Base-by-base conservation (phyloP, 2,797 vertebrate species). In the Myotis pilosus region DNA sequence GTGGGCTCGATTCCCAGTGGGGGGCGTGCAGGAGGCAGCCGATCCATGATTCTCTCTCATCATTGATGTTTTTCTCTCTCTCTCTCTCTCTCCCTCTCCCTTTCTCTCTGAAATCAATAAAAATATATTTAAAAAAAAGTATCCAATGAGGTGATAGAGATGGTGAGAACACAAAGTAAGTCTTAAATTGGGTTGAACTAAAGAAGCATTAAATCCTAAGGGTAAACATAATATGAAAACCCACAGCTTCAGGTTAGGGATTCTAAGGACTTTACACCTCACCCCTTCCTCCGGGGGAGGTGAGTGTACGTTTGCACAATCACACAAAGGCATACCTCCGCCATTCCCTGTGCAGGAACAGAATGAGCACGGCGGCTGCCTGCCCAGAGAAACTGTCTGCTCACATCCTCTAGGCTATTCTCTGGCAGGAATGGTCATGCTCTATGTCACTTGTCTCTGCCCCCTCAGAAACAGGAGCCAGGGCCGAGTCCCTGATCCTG, bases 321-420 rank as follows among this genome's bases (percentile, higher is more conserved):
- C 25, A 33, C 41, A 8, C 44, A 13, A 23, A 53, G 64, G 44
- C 51, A 3, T 10, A 22, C 1, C 47, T 74, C 49, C 36, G 8
- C 17, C n/a, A 6, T 33, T 30, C 4, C 44, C 15, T 49, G 20
- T 36, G 30, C 23, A 10, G 2, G 2, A 53, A 62, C 2, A 17
- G 38, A 22, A 0, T 2, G 10, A 0, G 47, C 4, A 0, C 2
- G 7, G 15, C 0, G 2, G 28, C 72, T 55, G 66, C 30, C 25
- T 64, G 41, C 13, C 0, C 2, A 1, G 19, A 2, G 62, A 17
- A 11, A 44, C 55, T 13, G 17, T 44, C 62, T 25, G 80, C 44
- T 88, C 62, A 15, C 16, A 3, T 68, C 17, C 15, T 20, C 15
- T 3, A 4, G 6, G 38, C 74, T 38, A 0, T 12, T 57, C 38